Conservation (phyloP, 2,113 vertebrate species). For the Hippocampus mohnikei region DNA sequence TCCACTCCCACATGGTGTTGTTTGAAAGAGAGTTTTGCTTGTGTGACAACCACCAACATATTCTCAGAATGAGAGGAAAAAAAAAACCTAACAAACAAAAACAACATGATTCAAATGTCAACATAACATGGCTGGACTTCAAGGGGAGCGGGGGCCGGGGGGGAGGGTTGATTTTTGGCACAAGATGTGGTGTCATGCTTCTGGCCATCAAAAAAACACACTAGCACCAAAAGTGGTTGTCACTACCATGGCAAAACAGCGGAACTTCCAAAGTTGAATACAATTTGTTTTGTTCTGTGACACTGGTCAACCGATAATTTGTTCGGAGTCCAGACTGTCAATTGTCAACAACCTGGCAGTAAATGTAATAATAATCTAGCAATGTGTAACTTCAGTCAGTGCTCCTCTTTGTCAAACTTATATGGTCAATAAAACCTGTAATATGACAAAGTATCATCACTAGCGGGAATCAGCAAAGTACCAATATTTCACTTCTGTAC, state of each 20-base stretch:
- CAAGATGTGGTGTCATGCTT: not conserved
- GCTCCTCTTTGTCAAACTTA: too few relatives aligned
- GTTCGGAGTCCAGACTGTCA: not conserved
- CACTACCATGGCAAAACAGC: not conserved
- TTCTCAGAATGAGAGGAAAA: not conserved
- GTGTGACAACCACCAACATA: slow-evolving; percentile 26
- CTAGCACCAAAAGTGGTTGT: not conserved
- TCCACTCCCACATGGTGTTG: slow-evolving; percentile 18
- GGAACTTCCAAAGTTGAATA: not conserved
- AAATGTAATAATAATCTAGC: too few relatives aligned
- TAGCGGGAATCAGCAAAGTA: too few relatives aligned
- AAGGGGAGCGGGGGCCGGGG: slow-evolving; percentile 11
- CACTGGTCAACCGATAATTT: not conserved
- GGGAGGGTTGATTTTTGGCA: slow-evolving; percentile 10
- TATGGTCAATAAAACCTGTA: too few relatives aligned
- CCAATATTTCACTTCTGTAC: too few relatives aligned
- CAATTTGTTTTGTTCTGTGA: not conserved
- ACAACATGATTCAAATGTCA: slow-evolving; percentile 21
- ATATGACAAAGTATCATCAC: too few relatives aligned
- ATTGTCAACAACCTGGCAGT: too few relatives aligned
- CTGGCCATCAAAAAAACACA: slow-evolving; percentile 4
- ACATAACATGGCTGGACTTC: slow-evolving; percentile 23
- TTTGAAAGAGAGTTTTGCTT: slow-evolving; percentile 16
- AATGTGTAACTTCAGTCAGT: too few relatives aligned
- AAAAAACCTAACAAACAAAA: not conserved